These are phyloP conservation scores for Charanyca ferruginea DNA, from an alignment of 2,888 invertebrate genomes.

Conservation along the genomic window DNA sequence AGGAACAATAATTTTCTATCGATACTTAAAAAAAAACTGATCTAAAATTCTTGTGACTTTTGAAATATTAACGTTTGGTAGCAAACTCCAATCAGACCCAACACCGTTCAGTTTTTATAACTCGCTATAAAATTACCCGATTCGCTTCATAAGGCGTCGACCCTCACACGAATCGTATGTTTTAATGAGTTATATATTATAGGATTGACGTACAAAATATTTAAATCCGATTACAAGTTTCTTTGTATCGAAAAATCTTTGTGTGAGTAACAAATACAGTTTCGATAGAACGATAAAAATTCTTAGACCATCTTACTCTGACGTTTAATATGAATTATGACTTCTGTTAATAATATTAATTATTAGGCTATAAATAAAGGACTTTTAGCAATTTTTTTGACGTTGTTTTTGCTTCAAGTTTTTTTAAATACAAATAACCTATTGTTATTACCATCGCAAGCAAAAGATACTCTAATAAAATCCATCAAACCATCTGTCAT, in stretches of 20 bases:
- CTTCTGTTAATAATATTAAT: conserved; percentile 54
- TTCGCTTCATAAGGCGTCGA: conserved; percentile 73
- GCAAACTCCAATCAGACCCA: conserved; percentile 52
- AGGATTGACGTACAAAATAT: conserved; percentile 71
- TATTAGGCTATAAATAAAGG: conserved; percentile 51
- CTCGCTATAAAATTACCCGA: conserved; percentile 75
- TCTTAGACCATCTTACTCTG: conserved; percentile 47
- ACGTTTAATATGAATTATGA: conserved; percentile 50
- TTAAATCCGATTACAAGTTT: conserved; percentile 65
- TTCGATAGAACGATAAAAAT: conserved; percentile 53
- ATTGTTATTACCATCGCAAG: conserved; percentile 51
- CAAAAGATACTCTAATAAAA: conserved; percentile 64
- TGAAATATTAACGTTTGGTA: conserved; percentile 55
- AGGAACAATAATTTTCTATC: neutral
- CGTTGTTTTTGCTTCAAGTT: conserved; percentile 17
- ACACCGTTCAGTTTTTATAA: conserved; percentile 76
- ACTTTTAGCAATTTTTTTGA: conserved; percentile 22
- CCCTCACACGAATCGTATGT: conserved; percentile 67
- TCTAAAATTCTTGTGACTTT: conserved; percentile 6
- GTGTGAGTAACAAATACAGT: conserved; percentile 58
- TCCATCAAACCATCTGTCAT: conserved; percentile 70
- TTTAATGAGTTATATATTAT: conserved; percentile 76
- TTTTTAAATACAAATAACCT: conserved; percentile 38
- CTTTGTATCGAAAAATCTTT: conserved; percentile 50
- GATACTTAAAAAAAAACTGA: neutral